A percentile compares a stretch with the other conserved stretches of the same genome.
Conservation (phyloP, 2,113 vertebrate genomes). For the Speoplatyrhinus poulsoni region DNA sequence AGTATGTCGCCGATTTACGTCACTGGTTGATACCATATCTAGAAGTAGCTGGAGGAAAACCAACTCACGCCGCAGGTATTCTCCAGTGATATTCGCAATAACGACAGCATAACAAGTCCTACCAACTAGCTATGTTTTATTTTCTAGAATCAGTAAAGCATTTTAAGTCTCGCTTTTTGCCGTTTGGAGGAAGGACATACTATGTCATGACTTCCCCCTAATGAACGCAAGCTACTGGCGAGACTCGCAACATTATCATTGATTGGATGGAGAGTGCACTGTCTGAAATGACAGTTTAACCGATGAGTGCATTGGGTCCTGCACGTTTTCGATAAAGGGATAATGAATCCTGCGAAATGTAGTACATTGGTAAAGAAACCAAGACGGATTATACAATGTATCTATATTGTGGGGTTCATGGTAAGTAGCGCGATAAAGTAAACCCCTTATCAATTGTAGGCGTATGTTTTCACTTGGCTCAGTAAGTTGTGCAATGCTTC, state of each 20-base stretch:
- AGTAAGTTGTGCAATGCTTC: background rate
- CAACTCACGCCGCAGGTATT: background rate
- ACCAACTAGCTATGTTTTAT: no score
- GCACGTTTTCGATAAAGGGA: conserved; percentile 50
- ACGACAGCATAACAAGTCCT: background rate
- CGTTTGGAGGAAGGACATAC: background rate
- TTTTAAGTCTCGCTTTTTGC: background rate
- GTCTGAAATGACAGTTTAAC: conserved; percentile 5
- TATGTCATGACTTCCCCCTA: background rate
- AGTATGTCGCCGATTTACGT: background rate
- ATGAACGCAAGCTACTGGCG: background rate
- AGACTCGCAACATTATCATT: background rate
- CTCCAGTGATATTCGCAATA: background rate
- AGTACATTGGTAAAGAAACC: conserved; percentile 49
- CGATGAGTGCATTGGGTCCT: conserved; percentile 51
- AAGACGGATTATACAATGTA: conserved; percentile 67
- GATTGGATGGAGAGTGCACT: background rate
- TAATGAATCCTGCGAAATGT: conserved; percentile 71
- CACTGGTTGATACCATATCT: no score
- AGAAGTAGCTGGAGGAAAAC: no score
- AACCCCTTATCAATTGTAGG: background rate
- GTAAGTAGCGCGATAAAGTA: conserved; percentile 63
- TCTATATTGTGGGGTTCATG: conserved; percentile 81
- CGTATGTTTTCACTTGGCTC: no score
- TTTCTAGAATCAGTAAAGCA: no score